These are phyloP conservation scores for Taenaris catops DNA, from an alignment of 2,888 invertebrate genomes.

Conservation along the genomic window DNA sequence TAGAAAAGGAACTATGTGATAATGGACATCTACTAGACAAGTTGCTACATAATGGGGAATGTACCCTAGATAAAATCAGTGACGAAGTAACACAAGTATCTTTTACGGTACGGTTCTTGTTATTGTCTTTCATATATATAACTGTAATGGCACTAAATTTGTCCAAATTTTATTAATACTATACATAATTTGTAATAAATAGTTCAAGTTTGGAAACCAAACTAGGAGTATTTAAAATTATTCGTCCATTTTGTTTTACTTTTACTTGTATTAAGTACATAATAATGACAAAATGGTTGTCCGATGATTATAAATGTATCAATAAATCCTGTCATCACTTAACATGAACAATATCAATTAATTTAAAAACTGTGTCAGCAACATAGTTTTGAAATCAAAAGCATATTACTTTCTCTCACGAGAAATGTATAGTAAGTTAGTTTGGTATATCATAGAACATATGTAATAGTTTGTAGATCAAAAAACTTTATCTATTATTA, in stretches of 20 bases:
- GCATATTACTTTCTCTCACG: too few relatives aligned
- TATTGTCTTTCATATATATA: neutral
- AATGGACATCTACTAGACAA: conserved; percentile 31
- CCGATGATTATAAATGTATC: too few relatives aligned
- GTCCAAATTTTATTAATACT: neutral
- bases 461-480: too few relatives aligned
- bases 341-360: too few relatives aligned
- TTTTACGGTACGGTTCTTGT: conserved; percentile 31
- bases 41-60: conserved; percentile 30
- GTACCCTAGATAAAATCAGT: conserved; percentile 30
- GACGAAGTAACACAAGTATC: conserved; percentile 35
- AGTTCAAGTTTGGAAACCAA: neutral
- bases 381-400: too few relatives aligned
- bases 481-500: too few relatives aligned
- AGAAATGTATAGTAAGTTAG: too few relatives aligned
- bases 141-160: neutral
- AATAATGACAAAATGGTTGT: neutral
- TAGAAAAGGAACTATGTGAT: conserved; percentile 26
- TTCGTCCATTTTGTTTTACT: neutral
- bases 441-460: too few relatives aligned
- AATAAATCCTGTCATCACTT: too few relatives aligned
- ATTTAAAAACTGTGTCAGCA: too few relatives aligned
- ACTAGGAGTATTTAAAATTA: neutral
- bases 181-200: neutral
- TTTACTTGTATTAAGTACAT: neutral